phyloP scores from a whole-genome alignment of 1,140 invertebrate species.

The Nixonia krombeini region DNA sequence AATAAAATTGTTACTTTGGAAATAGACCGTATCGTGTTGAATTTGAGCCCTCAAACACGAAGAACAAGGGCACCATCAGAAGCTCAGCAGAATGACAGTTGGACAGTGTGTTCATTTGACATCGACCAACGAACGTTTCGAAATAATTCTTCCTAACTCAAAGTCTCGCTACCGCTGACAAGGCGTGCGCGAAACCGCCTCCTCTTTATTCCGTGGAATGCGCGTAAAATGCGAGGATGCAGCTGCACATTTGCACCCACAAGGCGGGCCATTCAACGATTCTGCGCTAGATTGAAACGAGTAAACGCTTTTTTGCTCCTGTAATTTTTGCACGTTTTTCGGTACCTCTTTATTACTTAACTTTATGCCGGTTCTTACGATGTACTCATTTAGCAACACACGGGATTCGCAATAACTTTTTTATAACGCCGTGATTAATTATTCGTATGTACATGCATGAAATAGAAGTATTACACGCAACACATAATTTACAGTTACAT shows the following conservation, averaged over 20 bases:
- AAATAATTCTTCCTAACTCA: conserved; percentile 59
- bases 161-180: conserved; percentile 30
- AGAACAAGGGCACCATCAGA: conserved; percentile 49
- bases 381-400: too few relatives aligned
- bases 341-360: not conserved
- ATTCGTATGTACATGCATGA: too few relatives aligned
- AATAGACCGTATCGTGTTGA: conserved; percentile 53
- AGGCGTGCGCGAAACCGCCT: conserved; percentile 23
- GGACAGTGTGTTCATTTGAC: conserved; percentile 66
- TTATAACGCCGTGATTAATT: too few relatives aligned
- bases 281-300: conserved; percentile 41
- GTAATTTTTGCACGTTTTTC: conserved; percentile 2
- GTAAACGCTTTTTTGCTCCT: conserved; percentile 16
- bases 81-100: conserved; percentile 59
- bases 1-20: conserved; percentile 52
- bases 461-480: too few relatives aligned
- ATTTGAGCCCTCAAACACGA: conserved; percentile 43
- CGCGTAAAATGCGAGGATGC: conserved; percentile 52
- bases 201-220: conserved; percentile 57
- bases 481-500: too few relatives aligned
- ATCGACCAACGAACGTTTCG: conserved; percentile 52
- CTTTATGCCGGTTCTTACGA: too few relatives aligned
- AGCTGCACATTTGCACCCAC: conserved; percentile 57
- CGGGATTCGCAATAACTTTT: too few relatives aligned
- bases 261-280: conserved; percentile 60